Evolutionary conservation across 2,888 invertebrate species (phyloP).

Genomic region (Netelia inedita): DNA sequence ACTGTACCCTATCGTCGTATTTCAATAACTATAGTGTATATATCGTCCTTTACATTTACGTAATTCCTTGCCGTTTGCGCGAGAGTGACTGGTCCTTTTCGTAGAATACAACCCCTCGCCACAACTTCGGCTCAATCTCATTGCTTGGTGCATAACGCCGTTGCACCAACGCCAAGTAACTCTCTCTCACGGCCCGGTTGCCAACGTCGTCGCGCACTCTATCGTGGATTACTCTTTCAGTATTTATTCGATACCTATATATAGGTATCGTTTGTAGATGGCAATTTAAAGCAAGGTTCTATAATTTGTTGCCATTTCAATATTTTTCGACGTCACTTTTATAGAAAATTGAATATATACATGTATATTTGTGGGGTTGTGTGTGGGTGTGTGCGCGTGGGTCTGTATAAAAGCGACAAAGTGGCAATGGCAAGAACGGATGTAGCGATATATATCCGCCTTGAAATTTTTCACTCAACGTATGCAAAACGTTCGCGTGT

Average conservation of each 20-base stretch:
- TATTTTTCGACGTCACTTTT: not conserved
- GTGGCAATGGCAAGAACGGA: slow-evolving; percentile 15
- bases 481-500: slow-evolving; percentile 54
- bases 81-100: slow-evolving; percentile 13
- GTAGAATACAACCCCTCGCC: not conserved
- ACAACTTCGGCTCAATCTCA: not conserved
- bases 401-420: slow-evolving; percentile 20
- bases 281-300: no score
- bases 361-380: no score
- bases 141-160: slow-evolving; percentile 21
- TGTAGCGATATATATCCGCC: not conserved
- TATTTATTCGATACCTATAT: slow-evolving; percentile 4
- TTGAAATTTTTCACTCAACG: slow-evolving; percentile 66
- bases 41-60: slow-evolving; percentile 21
- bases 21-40: slow-evolving; percentile 29
- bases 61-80: slow-evolving; percentile 36
- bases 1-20: slow-evolving; percentile 28
- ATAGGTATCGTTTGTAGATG: not conserved
- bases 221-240: not conserved
- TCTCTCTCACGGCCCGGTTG: slow-evolving; percentile 27
- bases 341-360: not conserved
- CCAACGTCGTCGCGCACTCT: slow-evolving; percentile 1
- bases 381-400: no score
- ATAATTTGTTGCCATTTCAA: not conserved
- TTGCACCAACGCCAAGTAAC: slow-evolving; percentile 49